Base-by-base conservation (phyloP, 1,140 invertebrate genomes). In the Mesaphorura yosii region DNA sequence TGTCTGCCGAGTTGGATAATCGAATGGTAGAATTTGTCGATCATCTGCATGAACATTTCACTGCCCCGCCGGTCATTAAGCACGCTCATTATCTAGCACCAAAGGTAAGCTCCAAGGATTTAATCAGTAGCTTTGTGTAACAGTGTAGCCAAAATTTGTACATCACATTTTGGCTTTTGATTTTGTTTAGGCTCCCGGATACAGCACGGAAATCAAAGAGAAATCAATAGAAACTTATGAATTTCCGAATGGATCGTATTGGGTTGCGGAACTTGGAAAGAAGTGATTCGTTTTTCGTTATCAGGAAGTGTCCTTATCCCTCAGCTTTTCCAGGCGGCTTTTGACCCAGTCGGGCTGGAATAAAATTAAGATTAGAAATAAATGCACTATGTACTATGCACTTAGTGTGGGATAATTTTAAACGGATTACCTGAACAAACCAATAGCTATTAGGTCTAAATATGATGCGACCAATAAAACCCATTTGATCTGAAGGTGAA, bases 11-110 rank as follows among this genome's bases (percentile, higher is more conserved):
- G 7, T 78, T 73, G 53, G 75, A 86, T 25, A 77, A 78, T 39
- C 73, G 86, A 54, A 74, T 87, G 62, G 79, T 88, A 38, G 90
- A 94, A 68, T 91, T 82, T 66, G 83, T 89, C 1, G 85, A 89
- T 66, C 87, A 92, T 65, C 80, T 92, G 58, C 86, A 90, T 63
- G 83, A 92, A 58, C 86, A 92, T 65, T 88, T 93, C 68, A 73
- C 76, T 37, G 68, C 81, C 61, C 86, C 88, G 1, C 76, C 78
- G n/a, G 58, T 75, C 4, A 74, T 91, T 1, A 62, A 72, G 28
- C 76, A 82, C 61, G 84, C 80, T 3, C 70, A 72, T 62, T 92
- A 91, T 64, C 68, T 79, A 44, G 74, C 79, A n/a, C 86, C 87
- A 3, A 74, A 69, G 70, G 82, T 84, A 69, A 67, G 66, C 62